phyloP scores from a whole-genome alignment of 2,888 invertebrate genomes.

The Epinotia ramella region DNA sequence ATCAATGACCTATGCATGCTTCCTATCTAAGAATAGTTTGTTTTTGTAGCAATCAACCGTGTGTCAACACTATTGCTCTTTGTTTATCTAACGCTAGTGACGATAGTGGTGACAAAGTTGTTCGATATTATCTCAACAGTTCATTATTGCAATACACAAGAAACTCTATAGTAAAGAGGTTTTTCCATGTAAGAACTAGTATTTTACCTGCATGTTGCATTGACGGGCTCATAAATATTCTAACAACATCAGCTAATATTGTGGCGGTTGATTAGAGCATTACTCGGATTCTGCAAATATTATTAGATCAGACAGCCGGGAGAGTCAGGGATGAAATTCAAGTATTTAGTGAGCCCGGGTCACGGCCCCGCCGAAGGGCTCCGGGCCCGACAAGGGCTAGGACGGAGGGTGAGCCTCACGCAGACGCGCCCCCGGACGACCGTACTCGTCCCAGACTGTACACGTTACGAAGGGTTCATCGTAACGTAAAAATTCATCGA shows the following conservation, averaged over 20 bases:
- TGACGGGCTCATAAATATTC: background rate
- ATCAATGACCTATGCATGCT: slow-evolving; percentile 40
- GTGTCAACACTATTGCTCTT: slow-evolving; percentile 20
- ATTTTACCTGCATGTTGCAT: background rate
- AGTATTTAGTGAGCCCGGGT: slow-evolving; percentile 57
- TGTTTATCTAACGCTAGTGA: slow-evolving; percentile 32
- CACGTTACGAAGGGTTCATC: slow-evolving; percentile 33
- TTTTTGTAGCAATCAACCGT: slow-evolving; percentile 28
- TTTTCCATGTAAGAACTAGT: background rate
- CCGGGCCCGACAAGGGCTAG: slow-evolving; percentile 44
- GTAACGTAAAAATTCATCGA: slow-evolving; percentile 37
- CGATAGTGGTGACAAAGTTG: slow-evolving; percentile 13
- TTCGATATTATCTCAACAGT: background rate
- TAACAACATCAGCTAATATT: background rate
- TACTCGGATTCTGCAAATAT: slow-evolving; percentile 14
- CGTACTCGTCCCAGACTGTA: slow-evolving; percentile 30
- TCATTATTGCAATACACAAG: background rate
- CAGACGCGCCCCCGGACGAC: slow-evolving; percentile 41
- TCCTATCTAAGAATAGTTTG: slow-evolving; percentile 42
- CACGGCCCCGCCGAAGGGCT: slow-evolving; percentile 50
- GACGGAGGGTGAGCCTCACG: slow-evolving; percentile 50
- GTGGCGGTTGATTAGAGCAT: slow-evolving; percentile 15
- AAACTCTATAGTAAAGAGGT: background rate
- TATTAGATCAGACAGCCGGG: slow-evolving; percentile 41
- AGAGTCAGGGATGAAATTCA: slow-evolving; percentile 67